Base-by-base conservation (phyloP, 1,140 invertebrate genomes). In the Physella acuta region DNA sequence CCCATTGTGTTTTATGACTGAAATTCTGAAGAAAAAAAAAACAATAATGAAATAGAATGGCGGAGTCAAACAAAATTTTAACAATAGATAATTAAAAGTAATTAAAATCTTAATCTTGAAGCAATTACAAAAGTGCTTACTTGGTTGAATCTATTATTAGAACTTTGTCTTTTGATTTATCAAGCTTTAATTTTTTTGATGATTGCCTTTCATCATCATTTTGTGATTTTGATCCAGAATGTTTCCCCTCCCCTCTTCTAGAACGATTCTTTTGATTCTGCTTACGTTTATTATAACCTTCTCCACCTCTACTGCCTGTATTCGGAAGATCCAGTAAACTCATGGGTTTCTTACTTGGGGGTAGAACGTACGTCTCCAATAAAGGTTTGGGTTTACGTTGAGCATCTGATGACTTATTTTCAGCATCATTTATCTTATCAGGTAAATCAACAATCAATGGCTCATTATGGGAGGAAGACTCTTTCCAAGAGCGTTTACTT, bases 1-100 rank as follows among this genome's bases (percentile, higher is more conserved):
- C 20, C 30, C 39, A n/a, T 37, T 60, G 26, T 17, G 16, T 17
- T 34, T 60, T 37, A 53, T 44, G 1, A 49, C 53, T 11, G 28
- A 0, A 44, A 68, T 58, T 44, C 66, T 68, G 66, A 31, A 68
- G 31, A 28, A 37, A 53, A 36, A 49, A 55, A 55, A 55, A n/a
- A n/a, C n/a, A n/a, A n/a, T n/a, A n/a, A n/a, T n/a, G n/a, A n/a
- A n/a, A n/a, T n/a, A n/a, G n/a, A n/a, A n/a, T n/a, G n/a, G n/a
- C 28, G 26, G 8, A 14, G 14, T 56, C 26, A 28, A 11, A 16
- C 16, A 56, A 56, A 14, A 56, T n/a, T n/a, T 11, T n/a, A 28
- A 16, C 16, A 56, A 28, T 11, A 28, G 11, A 56, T 28, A 56
- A 56, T 14, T 28, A 28, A 26, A 8, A 11, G 26, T 56, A 26